phyloP scores from a whole-genome alignment of 1,140 invertebrate genomes.

The Scaptodrosophila lebanonensis region DNA sequence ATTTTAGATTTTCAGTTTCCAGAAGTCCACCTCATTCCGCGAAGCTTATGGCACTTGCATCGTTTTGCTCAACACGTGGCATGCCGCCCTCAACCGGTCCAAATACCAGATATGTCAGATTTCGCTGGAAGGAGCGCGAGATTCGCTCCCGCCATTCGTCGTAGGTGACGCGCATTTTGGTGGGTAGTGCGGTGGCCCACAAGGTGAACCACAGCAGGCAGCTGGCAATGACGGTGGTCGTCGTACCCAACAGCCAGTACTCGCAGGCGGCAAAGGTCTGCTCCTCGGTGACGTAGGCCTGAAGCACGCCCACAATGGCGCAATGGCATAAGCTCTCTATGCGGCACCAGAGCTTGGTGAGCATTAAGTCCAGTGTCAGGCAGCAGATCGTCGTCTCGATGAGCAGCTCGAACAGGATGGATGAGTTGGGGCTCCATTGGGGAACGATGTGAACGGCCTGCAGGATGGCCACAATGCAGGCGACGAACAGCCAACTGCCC shows the following conservation, averaged over 20 bases:
- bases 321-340: constrained; percentile 45
- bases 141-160: constrained; percentile 12
- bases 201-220: constrained; percentile 53
- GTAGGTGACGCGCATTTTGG: constrained; percentile 2
- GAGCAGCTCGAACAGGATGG: constrained; percentile 14
- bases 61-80: not conserved
- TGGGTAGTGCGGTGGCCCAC: constrained; percentile 37
- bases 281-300: constrained; percentile 31
- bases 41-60: no score
- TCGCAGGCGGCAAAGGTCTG: constrained; percentile 34
- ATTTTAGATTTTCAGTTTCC: no score
- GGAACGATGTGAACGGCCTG: constrained; percentile 39
- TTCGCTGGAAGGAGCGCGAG: not conserved
- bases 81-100: not conserved
- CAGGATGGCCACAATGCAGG: constrained; percentile 40
- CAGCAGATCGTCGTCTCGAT: constrained; percentile 47
- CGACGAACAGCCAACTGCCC: constrained; percentile 53
- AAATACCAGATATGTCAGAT: constrained; percentile 9
- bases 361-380: constrained; percentile 39
- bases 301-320: constrained; percentile 45
- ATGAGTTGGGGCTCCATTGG: not conserved
- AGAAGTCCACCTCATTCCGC: no score
- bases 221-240: constrained; percentile 39
- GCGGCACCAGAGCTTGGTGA: constrained; percentile 52
- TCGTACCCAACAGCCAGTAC: constrained; percentile 40